Evolutionary conservation across 2,797 vertebrate species (phyloP), one percentile per base, ranked within the genome.

Genomic region (Danio choprae): DNA sequence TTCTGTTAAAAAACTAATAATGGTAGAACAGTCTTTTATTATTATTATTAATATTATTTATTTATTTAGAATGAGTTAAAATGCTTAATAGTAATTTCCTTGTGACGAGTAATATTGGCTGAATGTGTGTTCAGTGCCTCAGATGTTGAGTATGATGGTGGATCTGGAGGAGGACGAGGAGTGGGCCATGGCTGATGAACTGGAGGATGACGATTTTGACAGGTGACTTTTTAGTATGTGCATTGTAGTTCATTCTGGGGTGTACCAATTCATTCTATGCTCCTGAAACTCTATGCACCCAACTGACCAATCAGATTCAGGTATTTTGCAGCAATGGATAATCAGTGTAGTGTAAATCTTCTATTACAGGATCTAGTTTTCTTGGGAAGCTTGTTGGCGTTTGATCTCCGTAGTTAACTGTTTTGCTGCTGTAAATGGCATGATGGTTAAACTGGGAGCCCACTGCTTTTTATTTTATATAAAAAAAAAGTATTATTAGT

Each of bases 141-240:
- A 98, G 87, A 99, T 99, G 98, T 86, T 99, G 87, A 91, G 97
- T 1, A 99, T 99, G 97, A 99, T 99, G 98, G 98, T 99, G 87
- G 98, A 99, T 87, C 92, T 99, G 6, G 98, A 99, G 89, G 98
- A 99, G 12, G 97, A 99, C 58, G 98, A 98, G 50, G 96, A 98
- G 20, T 99, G 98, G 98, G 94, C 97, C 51, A 95, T 97, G 92
- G 95, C 96, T 1, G 98, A 99, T 65, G 98, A 99, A 72, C 91
- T 98, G 72, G 97, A 98, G 90, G 97, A 99, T 29, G 98, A 98
- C 77, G 97, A 99, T 87, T 98, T 98, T 91, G 98, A 99, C 91
- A 99, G 98, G 98, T 98, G 46, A 44, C 38, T 43, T n/a, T 0
- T 38, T 68, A 38, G 38, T 8, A 36, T 40, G 8, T 15, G 18